Base-by-base conservation (phyloP, 2,113 vertebrate genomes). In the Malurus alboscapulatus region DNA sequence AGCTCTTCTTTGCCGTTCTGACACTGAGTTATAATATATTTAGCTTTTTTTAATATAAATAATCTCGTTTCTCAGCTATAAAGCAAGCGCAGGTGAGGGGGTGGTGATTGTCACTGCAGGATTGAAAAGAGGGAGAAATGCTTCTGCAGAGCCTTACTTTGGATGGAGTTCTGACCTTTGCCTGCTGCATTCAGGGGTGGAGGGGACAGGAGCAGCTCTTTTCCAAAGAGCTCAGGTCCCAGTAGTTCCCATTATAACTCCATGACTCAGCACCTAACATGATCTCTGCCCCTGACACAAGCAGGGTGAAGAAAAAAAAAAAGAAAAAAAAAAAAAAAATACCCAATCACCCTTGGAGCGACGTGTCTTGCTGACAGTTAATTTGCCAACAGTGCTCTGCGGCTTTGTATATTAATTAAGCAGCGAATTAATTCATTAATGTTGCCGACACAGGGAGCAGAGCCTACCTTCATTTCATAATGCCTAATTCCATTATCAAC, bases 321-420 rank as follows among this genome's bases (percentile, higher is more conserved):
- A 38, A 38, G 11, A 38, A 38, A 10, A 38, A 38, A 11, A 38
- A 45, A 80, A 84, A 71, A 80, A 84, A 71, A 92, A 83, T 50
- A 42, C 25, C 75, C 82, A 8, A 10, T 45, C 91, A 88, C 83
- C 93, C 93, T 77, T 11, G 74, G 90, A 95, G 92, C 48, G 8
- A 34, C 22, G 0, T 59, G 91, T 32, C 87, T 48, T 71, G 61
- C 80, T 84, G 86, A 78, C 30, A 18, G 88, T n/a, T 96, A 34
- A 94, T 81, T 74, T 94, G 67, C 92, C 90, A 78, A 45, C 93
- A 80, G 75, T 25, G 5, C 44, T 94, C 75, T 30, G 66, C 36
- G 82, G 87, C 47, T 92, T 89, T 92, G 94, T 90, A 50, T 74
- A 81, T 96, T 94, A 95, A 94, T 90, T 94, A 94, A 87, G 84